Evolutionary conservation across 2,888 invertebrate genomes (phyloP), one percentile per base, ranked within the genome.

Genomic region (Platycheirus albimanus): DNA sequence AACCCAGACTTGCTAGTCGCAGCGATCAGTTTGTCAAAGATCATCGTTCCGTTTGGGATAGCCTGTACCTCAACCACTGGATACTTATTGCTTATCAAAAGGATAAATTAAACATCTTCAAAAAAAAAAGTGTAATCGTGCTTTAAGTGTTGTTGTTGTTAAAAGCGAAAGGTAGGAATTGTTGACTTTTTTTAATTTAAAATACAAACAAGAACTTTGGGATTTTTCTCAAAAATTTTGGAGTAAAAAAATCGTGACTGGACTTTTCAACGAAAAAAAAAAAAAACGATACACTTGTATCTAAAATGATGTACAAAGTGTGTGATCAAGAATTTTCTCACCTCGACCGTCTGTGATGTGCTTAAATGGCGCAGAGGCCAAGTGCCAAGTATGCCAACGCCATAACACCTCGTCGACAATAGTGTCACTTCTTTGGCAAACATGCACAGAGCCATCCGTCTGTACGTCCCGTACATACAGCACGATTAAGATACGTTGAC

Each of bases 1-100:
- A 91, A 88, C 90, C 87, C 88, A 88, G 89, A 88, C 88, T 89
- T 89, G 88, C 88, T 88, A 88, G 88, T 87, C 88, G 86, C 86
- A 87, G 86, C 88, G 89, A 89, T 89, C 91, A 91, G 91, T 91
- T 89, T 88, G 88, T 89, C 88, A 89, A 89, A 89, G 90, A 88
- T 87, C 87, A 88, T 88, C 89, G 89, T 89, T 88, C 87, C 89
- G 89, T 89, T 58, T 88, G 89, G 90, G 90, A 85, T 80, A 77
- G 61, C 49, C 63, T 49, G 19, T 28, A 28, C 4, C 30, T 17
- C 8, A 63, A 63, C 67, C 47, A n/a, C n/a, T 47, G 47, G 19
- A 24, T 45, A 15, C 43, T 17, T 24, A 1, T 10, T 58, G 54
- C 17, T 41, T 43, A 54, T 20, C 19, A 24, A 58, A 83, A 78